Evolutionary conservation across 35 echinoderm and acorn worm genomes (phyloP), one percentile per base, ranked within the genome.

Genomic region (Ophiothrix spiculata): DNA sequence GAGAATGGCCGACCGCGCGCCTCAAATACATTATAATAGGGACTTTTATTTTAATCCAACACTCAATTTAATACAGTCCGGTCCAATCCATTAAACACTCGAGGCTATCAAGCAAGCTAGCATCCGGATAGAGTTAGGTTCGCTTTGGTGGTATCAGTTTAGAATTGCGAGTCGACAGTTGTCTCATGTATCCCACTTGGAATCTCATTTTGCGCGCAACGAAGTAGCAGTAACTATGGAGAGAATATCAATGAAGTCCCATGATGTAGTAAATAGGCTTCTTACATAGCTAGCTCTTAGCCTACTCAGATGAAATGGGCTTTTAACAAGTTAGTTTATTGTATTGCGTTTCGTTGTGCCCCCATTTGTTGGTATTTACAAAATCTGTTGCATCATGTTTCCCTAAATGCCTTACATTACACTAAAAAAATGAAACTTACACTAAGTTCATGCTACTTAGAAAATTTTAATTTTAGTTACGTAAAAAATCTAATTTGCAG

Each of bases 1-100:
- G 8, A 11, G 23, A 69, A 69, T 15, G 60, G 60, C 29, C 23
- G 16, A 15, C 23, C 60, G 10, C 1, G 6, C 42, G 19, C 6
- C 19, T 6, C 42, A 19, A 49, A 49, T 49, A n/a, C 60, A 25
- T 15, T 25, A 69, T n/a, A 4, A 69, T n/a, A 69, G 10, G 17
- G 60, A 69, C 60, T 69, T 69, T 69, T 69, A n/a, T n/a, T n/a
- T n/a, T n/a, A n/a, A n/a, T 69, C 60, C 23, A 69, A 69, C 60
- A 80, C 78, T 80, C 81, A 64, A 84, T 84, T 84, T 84, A 84
- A 84, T 84, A 84, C 39, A 84, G 81, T 84, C 81, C 54, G 81
- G 54, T 37, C 81, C 63, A 84, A 84, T 84, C 81, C 81, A 84
- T 84, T 84, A 74, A 84, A 84, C 81, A 84, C 81, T 84, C 69